These are phyloP conservation scores for Galerucella nymphaeae DNA, from an alignment of 2,888 invertebrate species.

Conservation along the genomic window DNA sequence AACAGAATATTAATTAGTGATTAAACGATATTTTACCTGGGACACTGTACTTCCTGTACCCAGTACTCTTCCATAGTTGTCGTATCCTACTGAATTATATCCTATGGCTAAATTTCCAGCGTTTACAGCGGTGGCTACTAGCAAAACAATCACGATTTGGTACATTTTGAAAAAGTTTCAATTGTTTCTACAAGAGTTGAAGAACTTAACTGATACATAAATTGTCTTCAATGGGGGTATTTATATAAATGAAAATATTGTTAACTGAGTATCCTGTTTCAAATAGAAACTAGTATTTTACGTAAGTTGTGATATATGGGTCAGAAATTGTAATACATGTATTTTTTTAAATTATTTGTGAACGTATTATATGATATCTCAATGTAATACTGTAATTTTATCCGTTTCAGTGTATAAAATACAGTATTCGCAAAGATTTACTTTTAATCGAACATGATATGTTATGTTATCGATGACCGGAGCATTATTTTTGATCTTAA, in stretches of 20 bases:
- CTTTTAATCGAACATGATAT: too few relatives aligned
- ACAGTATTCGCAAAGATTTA: too few relatives aligned
- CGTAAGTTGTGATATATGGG: slow-evolving; percentile 3
- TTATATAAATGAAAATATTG: slow-evolving; percentile 4
- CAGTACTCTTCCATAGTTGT: slow-evolving; percentile 1
- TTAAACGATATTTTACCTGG: slow-evolving; percentile 10
- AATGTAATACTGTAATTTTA: background rate
- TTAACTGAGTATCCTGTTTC: slow-evolving; percentile 4
- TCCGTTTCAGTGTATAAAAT: background rate
- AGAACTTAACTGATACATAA: slow-evolving; percentile 7
- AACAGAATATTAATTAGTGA: background rate
- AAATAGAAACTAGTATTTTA: background rate
- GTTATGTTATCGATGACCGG: too few relatives aligned
- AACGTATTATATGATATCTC: background rate
- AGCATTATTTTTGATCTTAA: too few relatives aligned
- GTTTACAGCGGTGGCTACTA: slow-evolving; percentile 13
- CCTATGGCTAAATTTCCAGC: slow-evolving; percentile 28
- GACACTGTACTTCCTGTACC: slow-evolving; percentile 17
- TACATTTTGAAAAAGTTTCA: slow-evolving; percentile 3
- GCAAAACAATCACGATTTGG: background rate
- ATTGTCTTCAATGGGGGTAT: background rate
- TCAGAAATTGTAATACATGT: background rate
- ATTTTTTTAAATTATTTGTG: background rate
- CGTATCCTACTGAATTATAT: slow-evolving; percentile 11
- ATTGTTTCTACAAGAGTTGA: background rate